phyloP scores from a whole-genome alignment of 2,113 vertebrate species.

The Cottus gobio region DNA sequence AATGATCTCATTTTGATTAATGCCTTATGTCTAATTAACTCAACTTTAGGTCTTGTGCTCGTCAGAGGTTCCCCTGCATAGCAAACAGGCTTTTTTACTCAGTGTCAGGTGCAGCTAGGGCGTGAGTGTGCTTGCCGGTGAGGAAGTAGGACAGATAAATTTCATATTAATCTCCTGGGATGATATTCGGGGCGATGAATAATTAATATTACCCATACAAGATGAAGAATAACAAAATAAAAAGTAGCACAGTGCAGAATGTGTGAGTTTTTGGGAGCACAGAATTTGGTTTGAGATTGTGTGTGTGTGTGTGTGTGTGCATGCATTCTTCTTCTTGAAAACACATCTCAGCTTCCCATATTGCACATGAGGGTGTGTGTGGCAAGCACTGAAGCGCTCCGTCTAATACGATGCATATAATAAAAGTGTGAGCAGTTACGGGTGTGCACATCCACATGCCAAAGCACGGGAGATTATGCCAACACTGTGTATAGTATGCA shows the following conservation, averaged over 20 bases:
- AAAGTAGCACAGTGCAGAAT: conserved; percentile 30
- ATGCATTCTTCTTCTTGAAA: neutral
- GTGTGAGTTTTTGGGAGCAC: conserved; percentile 3
- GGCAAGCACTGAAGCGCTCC: neutral
- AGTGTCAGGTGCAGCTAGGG: conserved; percentile 45
- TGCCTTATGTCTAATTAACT: conserved; percentile 80
- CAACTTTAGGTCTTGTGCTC: conserved; percentile 52
- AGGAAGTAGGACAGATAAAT: conserved; percentile 56
- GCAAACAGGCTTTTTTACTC: conserved; percentile 55
- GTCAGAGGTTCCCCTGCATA: conserved; percentile 55
- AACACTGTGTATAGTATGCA: conserved; percentile 47
- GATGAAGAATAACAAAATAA: conserved; percentile 60
- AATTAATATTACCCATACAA: conserved; percentile 63
- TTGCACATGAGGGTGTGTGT: neutral
- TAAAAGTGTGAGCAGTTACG: conserved; percentile 19
- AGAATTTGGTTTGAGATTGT: neutral
- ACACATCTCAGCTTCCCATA: neutral
- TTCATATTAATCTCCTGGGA: conserved; percentile 70
- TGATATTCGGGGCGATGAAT: conserved; percentile 69
- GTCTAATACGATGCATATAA: conserved; percentile 27
- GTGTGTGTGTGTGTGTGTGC: neutral
- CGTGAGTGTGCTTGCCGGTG: neutral
- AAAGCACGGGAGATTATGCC: conserved; percentile 66
- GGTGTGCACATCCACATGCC: conserved; percentile 37
- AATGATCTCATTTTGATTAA: conserved; percentile 76